Evolutionary conservation across 2,797 vertebrate species (phyloP).

Genomic region (Chlorospingus semifuscus): DNA sequence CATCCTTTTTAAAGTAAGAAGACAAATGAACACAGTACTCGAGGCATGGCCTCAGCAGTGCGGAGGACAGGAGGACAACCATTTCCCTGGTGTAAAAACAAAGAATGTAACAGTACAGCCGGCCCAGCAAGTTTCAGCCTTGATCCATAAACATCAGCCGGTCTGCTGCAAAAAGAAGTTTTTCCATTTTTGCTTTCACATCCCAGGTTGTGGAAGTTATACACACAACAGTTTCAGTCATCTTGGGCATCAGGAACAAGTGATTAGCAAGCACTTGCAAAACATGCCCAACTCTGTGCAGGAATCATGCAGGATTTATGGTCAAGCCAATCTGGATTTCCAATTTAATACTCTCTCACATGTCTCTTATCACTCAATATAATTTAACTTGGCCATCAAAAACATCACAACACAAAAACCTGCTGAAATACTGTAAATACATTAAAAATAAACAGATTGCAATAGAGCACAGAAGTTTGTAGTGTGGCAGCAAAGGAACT

Average conservation of each 20-base stretch:
- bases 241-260: neutral
- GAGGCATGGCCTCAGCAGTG: neutral
- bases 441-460: neutral
- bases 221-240: neutral
- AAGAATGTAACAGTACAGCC: rapidly evolving
- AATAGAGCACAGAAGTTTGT: neutral
- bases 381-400: neutral
- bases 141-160: neutral
- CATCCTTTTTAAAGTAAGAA: neutral
- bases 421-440: neutral
- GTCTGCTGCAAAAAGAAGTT: neutral
- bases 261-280: neutral
- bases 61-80: neutral
- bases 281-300: rapidly evolving
- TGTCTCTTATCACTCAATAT: neutral
- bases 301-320: neutral
- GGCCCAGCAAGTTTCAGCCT: neutral
- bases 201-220: neutral
- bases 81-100: neutral
- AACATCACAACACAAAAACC: neutral
- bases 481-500: neutral
- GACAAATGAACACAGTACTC: neutral
- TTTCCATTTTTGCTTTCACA: neutral
- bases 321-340: neutral
- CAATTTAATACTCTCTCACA: neutral